Evolutionary conservation across 2,113 vertebrate species (phyloP).

Genomic region (Leptocoma aspasia): DNA sequence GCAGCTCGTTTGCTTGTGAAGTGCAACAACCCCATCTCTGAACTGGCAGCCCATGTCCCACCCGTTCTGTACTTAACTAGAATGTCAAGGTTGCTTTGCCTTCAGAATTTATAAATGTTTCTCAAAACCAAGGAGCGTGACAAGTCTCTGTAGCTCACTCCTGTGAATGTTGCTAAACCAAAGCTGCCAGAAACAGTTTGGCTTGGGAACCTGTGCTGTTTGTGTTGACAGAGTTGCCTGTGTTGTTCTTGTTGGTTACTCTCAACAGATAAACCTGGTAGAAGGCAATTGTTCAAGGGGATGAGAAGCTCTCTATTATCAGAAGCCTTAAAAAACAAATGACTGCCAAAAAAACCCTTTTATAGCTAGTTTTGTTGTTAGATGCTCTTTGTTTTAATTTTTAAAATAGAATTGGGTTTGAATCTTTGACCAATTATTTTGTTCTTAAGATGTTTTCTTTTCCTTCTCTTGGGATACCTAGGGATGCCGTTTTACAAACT

Average conservation of each 20-base stretch:
- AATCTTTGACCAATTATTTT: neutral
- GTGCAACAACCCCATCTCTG: neutral
- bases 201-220: neutral
- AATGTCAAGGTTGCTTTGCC: neutral
- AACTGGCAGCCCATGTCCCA: neutral
- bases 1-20: rapidly evolving
- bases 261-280: neutral
- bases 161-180: neutral
- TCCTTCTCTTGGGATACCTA: slow-evolving; percentile 52
- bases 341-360: neutral
- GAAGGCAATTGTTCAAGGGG: neutral
- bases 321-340: neutral
- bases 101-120: neutral
- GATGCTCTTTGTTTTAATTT: neutral
- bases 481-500: slow-evolving; percentile 79
- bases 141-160: neutral
- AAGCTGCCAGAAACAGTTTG: neutral
- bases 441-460: neutral
- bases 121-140: rapidly evolving
- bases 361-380: neutral
- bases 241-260: neutral
- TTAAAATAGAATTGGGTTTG: neutral
- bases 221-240: neutral
- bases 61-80: neutral
- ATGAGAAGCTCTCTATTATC: neutral